These are phyloP conservation scores for Syrista parreyssii DNA, from an alignment of 2,888 invertebrate species.

Conservation along the genomic window DNA sequence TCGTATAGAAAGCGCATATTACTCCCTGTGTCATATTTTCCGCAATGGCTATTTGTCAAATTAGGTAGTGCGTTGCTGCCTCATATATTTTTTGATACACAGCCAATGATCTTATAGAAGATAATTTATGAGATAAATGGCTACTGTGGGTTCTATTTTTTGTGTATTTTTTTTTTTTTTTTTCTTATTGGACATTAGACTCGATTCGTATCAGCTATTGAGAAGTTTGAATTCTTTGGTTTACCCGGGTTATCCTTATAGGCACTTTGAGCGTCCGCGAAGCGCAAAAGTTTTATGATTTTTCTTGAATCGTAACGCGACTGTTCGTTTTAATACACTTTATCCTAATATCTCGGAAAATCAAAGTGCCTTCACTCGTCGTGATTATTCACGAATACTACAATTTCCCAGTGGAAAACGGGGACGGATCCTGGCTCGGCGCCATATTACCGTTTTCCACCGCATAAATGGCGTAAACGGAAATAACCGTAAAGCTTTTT, in stretches of 20 bases:
- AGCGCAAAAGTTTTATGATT: not conserved
- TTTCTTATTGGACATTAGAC: not conserved
- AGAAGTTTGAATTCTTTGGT: not conserved
- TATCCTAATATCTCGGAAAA: not conserved
- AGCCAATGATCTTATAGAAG: not conserved
- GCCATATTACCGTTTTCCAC: slow-evolving; percentile 35
- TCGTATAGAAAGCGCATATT: not conserved
- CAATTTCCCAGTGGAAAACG: slow-evolving; percentile 11
- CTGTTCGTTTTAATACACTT: not conserved
- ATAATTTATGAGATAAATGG: not conserved
- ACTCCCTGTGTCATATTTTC: not conserved
- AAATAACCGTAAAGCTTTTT: slow-evolving; percentile 32
- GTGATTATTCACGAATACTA: not conserved
- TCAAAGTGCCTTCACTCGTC: not conserved
- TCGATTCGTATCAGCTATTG: not conserved
- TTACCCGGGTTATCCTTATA: not conserved
- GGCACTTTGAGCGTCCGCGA: not conserved
- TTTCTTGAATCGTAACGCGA: not conserved
- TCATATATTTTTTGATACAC: not conserved
- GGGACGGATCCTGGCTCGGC: slow-evolving; percentile 32
- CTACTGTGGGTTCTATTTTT: not conserved
- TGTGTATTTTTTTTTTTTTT: not conserved
- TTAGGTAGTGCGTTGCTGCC: not conserved
- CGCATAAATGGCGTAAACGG: slow-evolving; percentile 18
- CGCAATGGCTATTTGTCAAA: not conserved